These are phyloP conservation scores for Alethe diademata DNA, from an alignment of 2,113 vertebrate species.

Conservation along the genomic window DNA sequence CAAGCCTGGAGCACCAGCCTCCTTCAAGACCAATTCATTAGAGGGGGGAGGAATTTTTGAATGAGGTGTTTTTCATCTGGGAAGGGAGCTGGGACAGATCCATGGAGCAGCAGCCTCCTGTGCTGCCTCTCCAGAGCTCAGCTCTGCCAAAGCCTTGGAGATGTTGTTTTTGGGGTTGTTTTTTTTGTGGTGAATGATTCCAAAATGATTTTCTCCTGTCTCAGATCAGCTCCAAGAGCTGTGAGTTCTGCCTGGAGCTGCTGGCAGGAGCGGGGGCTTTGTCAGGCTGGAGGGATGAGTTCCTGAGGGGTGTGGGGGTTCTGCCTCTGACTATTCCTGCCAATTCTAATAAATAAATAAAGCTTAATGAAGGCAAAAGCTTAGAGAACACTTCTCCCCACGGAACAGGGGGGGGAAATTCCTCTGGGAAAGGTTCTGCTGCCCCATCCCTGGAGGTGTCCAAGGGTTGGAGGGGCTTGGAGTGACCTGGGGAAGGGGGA, in stretches of 20 bases:
- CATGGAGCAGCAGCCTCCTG: not conserved
- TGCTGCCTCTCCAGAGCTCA: not conserved
- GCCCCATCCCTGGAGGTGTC: not conserved
- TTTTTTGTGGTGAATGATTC: not conserved
- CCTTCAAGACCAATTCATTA: not conserved
- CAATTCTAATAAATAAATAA: not conserved
- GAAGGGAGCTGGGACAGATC: not conserved
- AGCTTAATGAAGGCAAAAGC: not conserved
- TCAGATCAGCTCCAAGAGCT: not conserved
- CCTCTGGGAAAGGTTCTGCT: not conserved
- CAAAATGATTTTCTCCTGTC: not conserved
- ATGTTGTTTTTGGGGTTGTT: not conserved
- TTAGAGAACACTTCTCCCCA: not conserved
- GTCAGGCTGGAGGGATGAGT: not conserved
- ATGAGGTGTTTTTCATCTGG: not conserved
- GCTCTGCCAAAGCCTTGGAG: not conserved
- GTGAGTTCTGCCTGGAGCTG: not conserved
- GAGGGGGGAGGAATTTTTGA: not conserved
- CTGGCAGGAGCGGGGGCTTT: not conserved
- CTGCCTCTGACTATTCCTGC: not conserved
- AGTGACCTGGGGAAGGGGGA: not conserved
- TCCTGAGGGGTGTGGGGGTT: not conserved
- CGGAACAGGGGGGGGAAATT: not conserved
- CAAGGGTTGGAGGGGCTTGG: not conserved
- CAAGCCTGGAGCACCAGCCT: not conserved